These are phyloP conservation scores for Pipa parva DNA, from an alignment of 2,113 vertebrate genomes.

Conservation along the genomic window DNA sequence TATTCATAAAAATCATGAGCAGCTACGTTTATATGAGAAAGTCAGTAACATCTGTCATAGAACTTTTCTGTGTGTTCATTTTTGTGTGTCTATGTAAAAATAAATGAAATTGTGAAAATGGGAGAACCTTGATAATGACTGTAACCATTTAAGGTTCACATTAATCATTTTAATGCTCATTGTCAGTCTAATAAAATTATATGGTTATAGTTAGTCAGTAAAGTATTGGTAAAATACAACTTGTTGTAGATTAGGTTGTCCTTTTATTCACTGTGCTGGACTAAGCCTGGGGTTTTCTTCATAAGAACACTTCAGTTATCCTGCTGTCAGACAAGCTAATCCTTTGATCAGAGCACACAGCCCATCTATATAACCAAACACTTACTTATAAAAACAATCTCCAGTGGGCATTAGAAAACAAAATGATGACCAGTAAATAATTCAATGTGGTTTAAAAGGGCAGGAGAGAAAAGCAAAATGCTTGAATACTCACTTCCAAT, in stretches of 20 bases:
- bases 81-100: no score
- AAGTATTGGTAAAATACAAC: not conserved
- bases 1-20: no score
- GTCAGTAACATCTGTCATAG: no score
- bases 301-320: constrained; percentile 13
- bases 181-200: no score
- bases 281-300: constrained; percentile 14
- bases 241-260: not conserved
- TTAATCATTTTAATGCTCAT: no score
- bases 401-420: constrained; percentile 8
- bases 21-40: no score
- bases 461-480: not conserved
- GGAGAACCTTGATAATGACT: no score
- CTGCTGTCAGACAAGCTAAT: constrained; percentile 30
- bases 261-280: not conserved
- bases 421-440: not conserved
- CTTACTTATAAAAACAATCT: constrained; percentile 15
- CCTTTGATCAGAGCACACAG: not conserved
- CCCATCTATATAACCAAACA: not conserved
- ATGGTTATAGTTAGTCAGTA: no score
- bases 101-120: no score
- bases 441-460: not conserved
- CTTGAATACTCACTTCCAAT: not conserved
- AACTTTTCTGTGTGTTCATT: no score
- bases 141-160: no score